phyloP scores from a whole-genome alignment of 2,888 invertebrate species.

The Pristionchus maxplancki region DNA sequence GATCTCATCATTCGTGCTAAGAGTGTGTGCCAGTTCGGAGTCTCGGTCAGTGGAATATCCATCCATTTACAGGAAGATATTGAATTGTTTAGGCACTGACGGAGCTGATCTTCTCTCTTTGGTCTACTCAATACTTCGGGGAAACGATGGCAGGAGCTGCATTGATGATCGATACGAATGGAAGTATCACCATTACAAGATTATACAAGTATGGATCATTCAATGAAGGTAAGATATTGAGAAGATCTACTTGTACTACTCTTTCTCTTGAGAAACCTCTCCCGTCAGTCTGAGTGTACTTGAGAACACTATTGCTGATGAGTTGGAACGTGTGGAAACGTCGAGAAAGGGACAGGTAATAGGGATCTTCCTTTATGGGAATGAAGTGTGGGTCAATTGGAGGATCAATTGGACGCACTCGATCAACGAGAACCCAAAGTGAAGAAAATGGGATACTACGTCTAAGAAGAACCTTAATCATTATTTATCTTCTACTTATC shows the following conservation, averaged over 20 bases:
- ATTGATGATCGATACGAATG: neutral
- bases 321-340: no score
- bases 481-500: no score
- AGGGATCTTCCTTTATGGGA: no score
- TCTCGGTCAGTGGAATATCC: neutral
- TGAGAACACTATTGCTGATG: no score
- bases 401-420: no score
- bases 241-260: no score
- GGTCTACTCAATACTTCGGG: neutral
- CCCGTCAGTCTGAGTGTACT: no score
- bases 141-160: neutral
- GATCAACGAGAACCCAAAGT: no score
- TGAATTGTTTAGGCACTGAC: neutral
- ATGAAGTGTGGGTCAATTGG: no score
- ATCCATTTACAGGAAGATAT: neutral
- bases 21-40: neutral
- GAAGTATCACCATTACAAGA: neutral
- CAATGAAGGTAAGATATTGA: constrained; percentile 5
- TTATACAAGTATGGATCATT: neutral
- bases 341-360: neutral
- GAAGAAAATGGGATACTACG: no score
- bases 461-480: no score
- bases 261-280: no score
- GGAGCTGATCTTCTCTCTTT: neutral
- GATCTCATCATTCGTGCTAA: constrained; percentile 29